Base-by-base conservation (phyloP, 1,140 invertebrate genomes). In the Aphelinus atriplicis region DNA sequence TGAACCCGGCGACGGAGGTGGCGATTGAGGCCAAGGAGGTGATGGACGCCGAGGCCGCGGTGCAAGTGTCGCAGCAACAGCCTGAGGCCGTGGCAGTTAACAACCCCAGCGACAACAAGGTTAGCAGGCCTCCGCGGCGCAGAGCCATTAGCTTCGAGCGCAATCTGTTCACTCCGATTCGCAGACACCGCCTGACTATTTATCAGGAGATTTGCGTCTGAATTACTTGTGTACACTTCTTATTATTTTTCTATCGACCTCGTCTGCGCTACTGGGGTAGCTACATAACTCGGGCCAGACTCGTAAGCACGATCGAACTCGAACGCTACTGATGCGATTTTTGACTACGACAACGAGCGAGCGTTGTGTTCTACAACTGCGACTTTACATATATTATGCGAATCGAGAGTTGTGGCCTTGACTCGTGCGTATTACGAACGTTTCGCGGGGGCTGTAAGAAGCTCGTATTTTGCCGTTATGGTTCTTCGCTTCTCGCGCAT, bases 141-240 rank as follows among this genome's bases (percentile, higher is more conserved):
- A 77, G 67, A 62, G 71, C 64, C 47, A 76, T 62, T 43, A 75
- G 73, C 65, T 76, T 79, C 58, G 74, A 68, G 45, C 73, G 77
- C 53, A 75, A 79, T 65, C 26, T 78, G 62, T 64, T 77, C 64
- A 45, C 55, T 50, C 45, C 64, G 70, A 57, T 47, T 61, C 76
- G 72, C 53, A 77, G 60, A 46, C 67, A 79, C 57, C 78, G 80
- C 58, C 75, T 82, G 45, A 75, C 80, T 47, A 46, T 84, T 7
- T 84, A 83, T 78, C 79, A 81, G 60, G 83, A 84, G 68, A 81
- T 84, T 74, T 82, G 82, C 77, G 81, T 84, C 42, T 84, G 80
- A 73, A 76, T 69, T 57, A 46, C 66, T 55, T 26, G 26, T 26
- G 26, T 6, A 58, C 42, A 68, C 26, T 26, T 26, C 26, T 26